Base-by-base conservation (phyloP, 2,797 vertebrate genomes). In the Jordanella pulchra region DNA sequence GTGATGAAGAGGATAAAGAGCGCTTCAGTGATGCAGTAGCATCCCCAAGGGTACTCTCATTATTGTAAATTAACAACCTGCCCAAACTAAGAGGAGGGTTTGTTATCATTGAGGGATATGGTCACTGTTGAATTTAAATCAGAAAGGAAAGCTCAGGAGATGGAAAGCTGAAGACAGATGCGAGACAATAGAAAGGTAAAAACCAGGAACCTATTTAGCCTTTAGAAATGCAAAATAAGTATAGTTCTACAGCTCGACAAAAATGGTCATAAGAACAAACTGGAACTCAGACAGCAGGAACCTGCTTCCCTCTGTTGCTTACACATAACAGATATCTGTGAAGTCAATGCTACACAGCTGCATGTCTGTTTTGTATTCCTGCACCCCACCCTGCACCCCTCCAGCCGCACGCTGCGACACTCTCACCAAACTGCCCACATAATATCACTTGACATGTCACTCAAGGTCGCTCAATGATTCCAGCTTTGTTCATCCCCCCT, bases 401-500 rank as follows among this genome's bases (percentile, higher is more conserved):
- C 30, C 25, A 23, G 64, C 66, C 48, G 5, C 32, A 12, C 75
- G 27, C 74, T 72, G 77, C 82, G 78, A 86, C 84, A 87, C 87
- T 84, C 86, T 82, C 85, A 89, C 83, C 74, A 88, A 88, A 79
- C 89, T 88, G 91, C 90, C 90, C 91, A 90, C 89, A 54, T 92
- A 93, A 93, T 90, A 92, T 93, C 91, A 92, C 90, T 93, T 92
- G 93, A 93, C 92, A 91, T 90, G 89, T 84, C 90, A 93, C 90
- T 93, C 93, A 94, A 94, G 93, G 93, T 94, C 91, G 86, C 89
- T 91, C 89, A 86, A 92, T 94, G 93, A 93, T 90, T 93, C 88
- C 84, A 86, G 84, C 87, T 77, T 83, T 75, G 84, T 81, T 89
- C 90, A 89, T 89, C 90, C 87, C 85, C 74, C 90, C 87, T 82